Evolutionary conservation across 2,113 vertebrate species (phyloP).

Genomic region (Tragelaphus buxtoni): DNA sequence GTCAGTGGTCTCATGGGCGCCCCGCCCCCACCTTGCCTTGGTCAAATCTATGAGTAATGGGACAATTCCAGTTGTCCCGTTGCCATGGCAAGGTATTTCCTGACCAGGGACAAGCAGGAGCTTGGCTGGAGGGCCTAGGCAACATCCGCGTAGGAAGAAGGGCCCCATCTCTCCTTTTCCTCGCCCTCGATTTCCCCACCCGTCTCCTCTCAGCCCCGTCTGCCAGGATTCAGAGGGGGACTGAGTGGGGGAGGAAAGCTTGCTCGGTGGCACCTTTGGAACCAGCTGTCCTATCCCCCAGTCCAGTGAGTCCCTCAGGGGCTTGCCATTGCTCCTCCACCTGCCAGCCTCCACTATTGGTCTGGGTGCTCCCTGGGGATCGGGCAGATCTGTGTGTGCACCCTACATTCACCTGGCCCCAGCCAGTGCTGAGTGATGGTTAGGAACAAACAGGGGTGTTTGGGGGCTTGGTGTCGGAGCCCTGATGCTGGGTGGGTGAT

Average conservation of each 20-base stretch:
- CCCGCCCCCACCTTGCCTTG: background rate
- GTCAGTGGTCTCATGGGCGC: background rate
- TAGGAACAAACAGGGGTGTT: background rate
- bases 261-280: background rate
- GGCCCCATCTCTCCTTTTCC: background rate
- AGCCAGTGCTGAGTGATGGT: background rate
- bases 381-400: background rate
- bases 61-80: background rate
- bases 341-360: background rate
- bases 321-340: background rate
- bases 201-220: background rate
- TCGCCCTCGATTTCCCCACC: background rate
- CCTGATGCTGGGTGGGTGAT: background rate
- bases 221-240: background rate
- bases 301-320: background rate
- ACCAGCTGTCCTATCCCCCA: background rate
- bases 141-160: rapidly evolving
- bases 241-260: background rate
- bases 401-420: background rate
- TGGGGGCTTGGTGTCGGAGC: background rate
- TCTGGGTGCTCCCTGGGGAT: background rate
- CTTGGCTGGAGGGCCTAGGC: background rate
- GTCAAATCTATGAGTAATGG: background rate
- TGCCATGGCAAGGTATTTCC: background rate
- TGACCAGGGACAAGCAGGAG: background rate